These are phyloP conservation scores for Isichthys henryi DNA, from an alignment of 2,113 vertebrate species.

Conservation along the genomic window DNA sequence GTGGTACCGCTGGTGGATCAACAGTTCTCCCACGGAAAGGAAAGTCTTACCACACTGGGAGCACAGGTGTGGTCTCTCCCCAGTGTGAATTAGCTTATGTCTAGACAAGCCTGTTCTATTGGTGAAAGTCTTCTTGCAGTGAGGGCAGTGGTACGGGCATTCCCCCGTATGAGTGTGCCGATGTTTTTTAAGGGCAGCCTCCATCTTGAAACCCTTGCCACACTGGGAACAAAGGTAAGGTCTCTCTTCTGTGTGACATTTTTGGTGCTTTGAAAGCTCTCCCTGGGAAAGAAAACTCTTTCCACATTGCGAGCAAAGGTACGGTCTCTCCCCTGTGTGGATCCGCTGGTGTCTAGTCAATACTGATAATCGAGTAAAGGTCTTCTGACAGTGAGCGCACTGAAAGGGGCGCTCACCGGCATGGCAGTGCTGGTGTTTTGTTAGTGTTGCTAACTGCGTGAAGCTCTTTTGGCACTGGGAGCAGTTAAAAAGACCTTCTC, in stretches of 20 bases:
- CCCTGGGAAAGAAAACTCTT: constrained; percentile 22
- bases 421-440: constrained; percentile 30
- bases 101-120: constrained; percentile 40
- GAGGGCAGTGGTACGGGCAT: constrained; percentile 24
- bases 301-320: constrained; percentile 28
- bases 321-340: constrained; percentile 30
- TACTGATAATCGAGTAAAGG: constrained; percentile 27
- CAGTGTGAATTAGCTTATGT: constrained; percentile 26
- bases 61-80: constrained; percentile 24
- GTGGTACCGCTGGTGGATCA: constrained; percentile 25
- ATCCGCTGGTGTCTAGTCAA: constrained; percentile 30
- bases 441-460: constrained; percentile 20
- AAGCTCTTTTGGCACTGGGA: constrained; percentile 32
- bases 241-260: constrained; percentile 15
- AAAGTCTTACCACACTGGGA: constrained; percentile 39
- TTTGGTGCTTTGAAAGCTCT: constrained; percentile 8
- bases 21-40: constrained; percentile 47
- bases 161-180: constrained; percentile 38
- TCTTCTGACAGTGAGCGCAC: constrained; percentile 27
- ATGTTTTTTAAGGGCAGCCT: background rate
- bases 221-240: constrained; percentile 11
- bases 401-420: constrained; percentile 33
- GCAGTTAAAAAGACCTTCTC: constrained; percentile 30
- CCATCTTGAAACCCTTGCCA: constrained; percentile 6
- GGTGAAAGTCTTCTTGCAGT: constrained; percentile 41